Conservation (phyloP, 2,113 vertebrate species). For the Columbina picui region DNA sequence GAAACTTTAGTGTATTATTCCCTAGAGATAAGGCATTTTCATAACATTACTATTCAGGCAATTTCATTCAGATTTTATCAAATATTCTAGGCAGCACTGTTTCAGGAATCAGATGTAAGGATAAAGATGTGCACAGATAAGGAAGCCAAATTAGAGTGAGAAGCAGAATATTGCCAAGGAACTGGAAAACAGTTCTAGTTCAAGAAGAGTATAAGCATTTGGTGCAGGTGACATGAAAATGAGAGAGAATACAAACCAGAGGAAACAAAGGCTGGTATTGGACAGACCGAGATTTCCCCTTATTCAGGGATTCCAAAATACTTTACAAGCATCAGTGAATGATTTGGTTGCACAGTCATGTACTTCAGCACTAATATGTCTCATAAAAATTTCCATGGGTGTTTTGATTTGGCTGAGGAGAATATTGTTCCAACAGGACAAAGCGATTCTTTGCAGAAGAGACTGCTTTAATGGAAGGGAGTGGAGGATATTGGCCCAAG, state of each 20-base stretch:
- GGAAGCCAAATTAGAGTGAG: background rate
- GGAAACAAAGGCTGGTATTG: background rate
- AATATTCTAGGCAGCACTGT: background rate
- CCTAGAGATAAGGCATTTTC: background rate
- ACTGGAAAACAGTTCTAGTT: background rate
- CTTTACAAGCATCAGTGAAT: background rate
- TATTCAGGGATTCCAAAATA: background rate
- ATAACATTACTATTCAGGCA: background rate
- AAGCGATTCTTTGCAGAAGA: background rate
- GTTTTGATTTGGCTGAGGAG: background rate
- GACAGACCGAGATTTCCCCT: background rate
- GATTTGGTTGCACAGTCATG: background rate
- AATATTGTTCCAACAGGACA: background rate
- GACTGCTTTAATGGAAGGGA: background rate
- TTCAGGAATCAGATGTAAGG: background rate
- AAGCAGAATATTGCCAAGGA: background rate
- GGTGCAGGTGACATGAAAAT: background rate
- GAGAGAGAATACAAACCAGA: background rate
- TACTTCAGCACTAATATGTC: background rate
- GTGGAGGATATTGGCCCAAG: background rate
- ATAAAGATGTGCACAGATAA: background rate
- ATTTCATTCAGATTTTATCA: conserved; percentile 22
- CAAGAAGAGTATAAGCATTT: background rate
- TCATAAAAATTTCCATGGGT: background rate
- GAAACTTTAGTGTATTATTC: background rate